These are phyloP conservation scores for Tichodroma muraria DNA, from an alignment of 2,113 vertebrate genomes.

Conservation along the genomic window DNA sequence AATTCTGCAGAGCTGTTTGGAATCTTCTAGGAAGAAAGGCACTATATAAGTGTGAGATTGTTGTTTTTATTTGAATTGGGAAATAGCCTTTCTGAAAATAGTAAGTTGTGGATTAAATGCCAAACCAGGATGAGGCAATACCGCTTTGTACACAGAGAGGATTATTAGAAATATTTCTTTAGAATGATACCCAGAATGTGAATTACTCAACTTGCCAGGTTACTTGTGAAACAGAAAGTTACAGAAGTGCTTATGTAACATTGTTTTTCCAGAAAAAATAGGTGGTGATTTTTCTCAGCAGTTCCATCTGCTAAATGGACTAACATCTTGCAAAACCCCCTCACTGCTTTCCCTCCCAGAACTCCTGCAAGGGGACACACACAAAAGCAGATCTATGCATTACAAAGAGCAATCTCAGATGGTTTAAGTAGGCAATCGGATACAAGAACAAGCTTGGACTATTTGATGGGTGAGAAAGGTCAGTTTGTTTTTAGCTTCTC, in stretches of 20 bases:
- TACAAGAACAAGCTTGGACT: constrained; percentile 4
- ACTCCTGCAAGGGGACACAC: neutral
- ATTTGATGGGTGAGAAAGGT: constrained; percentile 56
- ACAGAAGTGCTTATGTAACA: constrained; percentile 55
- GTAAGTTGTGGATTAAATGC: constrained; percentile 57
- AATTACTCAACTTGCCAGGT: constrained; percentile 59
- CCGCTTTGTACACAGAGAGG: constrained; percentile 56
- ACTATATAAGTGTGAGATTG: constrained; percentile 17
- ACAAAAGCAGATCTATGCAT: neutral
- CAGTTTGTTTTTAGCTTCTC: constrained; percentile 49
- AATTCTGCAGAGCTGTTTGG: constrained; percentile 29
- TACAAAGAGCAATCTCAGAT: constrained; percentile 36
- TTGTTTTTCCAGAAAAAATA: constrained; percentile 45
- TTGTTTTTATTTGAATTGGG: constrained; percentile 54
- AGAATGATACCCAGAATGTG: constrained; percentile 62
- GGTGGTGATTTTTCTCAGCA: constrained; percentile 14
- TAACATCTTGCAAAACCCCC: constrained; percentile 37
- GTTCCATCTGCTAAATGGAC: constrained; percentile 17
- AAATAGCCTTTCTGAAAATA: constrained; percentile 61
- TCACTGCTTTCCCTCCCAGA: neutral
- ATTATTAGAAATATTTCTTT: constrained; percentile 66
- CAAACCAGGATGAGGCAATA: constrained; percentile 58
- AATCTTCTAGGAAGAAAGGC: constrained; percentile 33
- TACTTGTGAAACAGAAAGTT: constrained; percentile 64
- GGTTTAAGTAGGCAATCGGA: neutral